Percentiles rank a stretch among this genome's conserved stretches.
phyloP scores from a whole-genome alignment of 2,797 vertebrate species.

The Psittacula echo region DNA sequence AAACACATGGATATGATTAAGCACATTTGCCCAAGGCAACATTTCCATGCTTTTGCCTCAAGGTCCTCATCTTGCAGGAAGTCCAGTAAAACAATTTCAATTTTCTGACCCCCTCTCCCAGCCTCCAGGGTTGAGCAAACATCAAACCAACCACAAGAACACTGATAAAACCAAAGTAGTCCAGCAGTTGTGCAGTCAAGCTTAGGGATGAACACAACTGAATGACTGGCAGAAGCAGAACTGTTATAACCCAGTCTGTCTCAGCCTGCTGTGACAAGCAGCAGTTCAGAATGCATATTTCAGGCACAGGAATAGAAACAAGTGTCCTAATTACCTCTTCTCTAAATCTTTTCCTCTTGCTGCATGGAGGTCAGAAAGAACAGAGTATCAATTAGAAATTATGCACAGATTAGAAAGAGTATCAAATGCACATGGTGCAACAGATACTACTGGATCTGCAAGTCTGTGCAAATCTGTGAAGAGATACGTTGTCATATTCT shows the following conservation, averaged over 20 bases:
- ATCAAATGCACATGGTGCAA: neutral
- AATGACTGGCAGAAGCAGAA: slow-evolving; percentile 15
- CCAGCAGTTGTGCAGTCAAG: neutral
- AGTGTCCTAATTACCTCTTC: slow-evolving; percentile 55
- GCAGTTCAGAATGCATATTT: slow-evolving; percentile 35
- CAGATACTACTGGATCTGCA: neutral
- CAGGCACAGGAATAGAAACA: slow-evolving; percentile 57
- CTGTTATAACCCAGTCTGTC: neutral
- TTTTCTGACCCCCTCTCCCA: neutral
- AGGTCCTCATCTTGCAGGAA: neutral
- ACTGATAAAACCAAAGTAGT: neutral
- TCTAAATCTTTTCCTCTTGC: slow-evolving; percentile 23
- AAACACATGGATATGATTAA: neutral
- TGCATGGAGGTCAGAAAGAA: slow-evolving; percentile 44
- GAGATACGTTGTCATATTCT: no score
- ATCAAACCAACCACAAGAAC: neutral
- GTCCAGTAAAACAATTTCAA: neutral
- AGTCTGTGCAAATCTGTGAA: neutral
- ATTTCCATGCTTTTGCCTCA: neutral
- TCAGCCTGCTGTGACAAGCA: slow-evolving; percentile 25
- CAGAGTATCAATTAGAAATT: neutral
- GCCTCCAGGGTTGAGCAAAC: neutral
- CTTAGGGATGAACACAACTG: neutral
- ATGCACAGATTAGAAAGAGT: neutral
- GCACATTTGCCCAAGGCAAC: neutral